Evolutionary conservation across 2,888 invertebrate genomes (phyloP), one percentile per base, ranked within the genome.

Genomic region (Melipona bicolor): DNA sequence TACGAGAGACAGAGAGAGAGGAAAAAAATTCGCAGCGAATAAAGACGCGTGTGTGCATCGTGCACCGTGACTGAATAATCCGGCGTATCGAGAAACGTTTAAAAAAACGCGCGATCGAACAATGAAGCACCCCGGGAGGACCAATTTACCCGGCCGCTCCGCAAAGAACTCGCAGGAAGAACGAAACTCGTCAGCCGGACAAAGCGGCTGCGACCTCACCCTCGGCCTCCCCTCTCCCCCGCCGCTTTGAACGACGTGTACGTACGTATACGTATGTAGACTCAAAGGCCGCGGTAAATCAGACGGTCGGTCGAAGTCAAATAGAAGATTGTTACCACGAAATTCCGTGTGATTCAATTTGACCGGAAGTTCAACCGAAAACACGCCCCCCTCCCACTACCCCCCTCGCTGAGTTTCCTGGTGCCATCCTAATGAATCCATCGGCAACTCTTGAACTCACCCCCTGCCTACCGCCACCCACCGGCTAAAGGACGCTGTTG

Each of bases 251-350:
- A 65, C 54, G 61, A 62, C 54, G 75, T 9, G 9, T 36, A 36
- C 36, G 9, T 36, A 36, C 9, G 9, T 36, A 43, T 11, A 43
- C 9, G 43, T 81, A 65, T 75, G 65, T 76, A 43, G 81, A 77
- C 81, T 52, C 52, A 69, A 76, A 74, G 83, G 84, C 78, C 80
- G 78, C 83, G 77, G 88, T 87, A 89, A 93, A 93, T 92, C 92
- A 91, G 89, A 86, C 90, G 72, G 85, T 87, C 54, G 90, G 76
- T 84, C 85, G 86, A 93, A 93, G 90, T 92, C 92, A 93, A 93
- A 93, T 88, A 92, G 89, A 91, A 92, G 90, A 90, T 91, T 91
- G 91, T 92, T 90, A 90, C 88, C 90, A 74, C 87, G 86, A 88
- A 85, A 89, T 90, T 91, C 74, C 84, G 68, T 68, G 87, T 89